Evolutionary conservation across 2,888 invertebrate species (phyloP).

Genomic region (Plagodis pulveraria): DNA sequence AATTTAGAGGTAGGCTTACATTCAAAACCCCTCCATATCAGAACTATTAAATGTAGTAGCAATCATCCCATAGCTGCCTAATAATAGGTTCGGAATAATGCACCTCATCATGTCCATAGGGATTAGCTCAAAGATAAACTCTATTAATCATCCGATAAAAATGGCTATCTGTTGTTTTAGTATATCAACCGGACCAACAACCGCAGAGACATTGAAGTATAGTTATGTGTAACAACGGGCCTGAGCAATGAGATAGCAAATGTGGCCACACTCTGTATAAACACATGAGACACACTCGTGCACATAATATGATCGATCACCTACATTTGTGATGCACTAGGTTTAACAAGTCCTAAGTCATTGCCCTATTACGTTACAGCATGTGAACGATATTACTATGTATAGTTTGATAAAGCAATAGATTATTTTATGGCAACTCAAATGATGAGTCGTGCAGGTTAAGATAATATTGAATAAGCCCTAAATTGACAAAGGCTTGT

Average conservation of each 20-base stretch:
- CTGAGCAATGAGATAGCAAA: constrained; percentile 4
- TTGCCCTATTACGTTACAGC: constrained; percentile 53
- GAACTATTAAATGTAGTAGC: no score
- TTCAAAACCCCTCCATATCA: no score
- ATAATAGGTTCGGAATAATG: no score
- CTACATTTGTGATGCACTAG: constrained; percentile 24
- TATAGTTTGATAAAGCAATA: constrained; percentile 46
- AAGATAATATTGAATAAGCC: no score
- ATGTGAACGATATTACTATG: constrained; percentile 44
- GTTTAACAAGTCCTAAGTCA: constrained; percentile 53
- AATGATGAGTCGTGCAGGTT: no score
- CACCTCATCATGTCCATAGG: constrained; percentile 8
- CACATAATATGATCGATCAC: constrained; percentile 25
- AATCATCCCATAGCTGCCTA: no score
- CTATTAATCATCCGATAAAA: constrained; percentile 14
- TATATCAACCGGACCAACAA: constrained; percentile 1
- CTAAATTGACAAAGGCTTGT: no score
- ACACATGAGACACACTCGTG: constrained; percentile 2
- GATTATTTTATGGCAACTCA: not conserved
- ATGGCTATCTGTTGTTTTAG: constrained; percentile 12
- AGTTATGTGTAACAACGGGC: not conserved
- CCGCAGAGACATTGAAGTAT: constrained; percentile 4
- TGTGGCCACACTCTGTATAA: constrained; percentile 11
- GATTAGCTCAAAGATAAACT: constrained; percentile 10
- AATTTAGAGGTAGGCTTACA: no score